Base-by-base conservation (phyloP, 2,113 vertebrate genomes). In the Peucedramus taeniatus region DNA sequence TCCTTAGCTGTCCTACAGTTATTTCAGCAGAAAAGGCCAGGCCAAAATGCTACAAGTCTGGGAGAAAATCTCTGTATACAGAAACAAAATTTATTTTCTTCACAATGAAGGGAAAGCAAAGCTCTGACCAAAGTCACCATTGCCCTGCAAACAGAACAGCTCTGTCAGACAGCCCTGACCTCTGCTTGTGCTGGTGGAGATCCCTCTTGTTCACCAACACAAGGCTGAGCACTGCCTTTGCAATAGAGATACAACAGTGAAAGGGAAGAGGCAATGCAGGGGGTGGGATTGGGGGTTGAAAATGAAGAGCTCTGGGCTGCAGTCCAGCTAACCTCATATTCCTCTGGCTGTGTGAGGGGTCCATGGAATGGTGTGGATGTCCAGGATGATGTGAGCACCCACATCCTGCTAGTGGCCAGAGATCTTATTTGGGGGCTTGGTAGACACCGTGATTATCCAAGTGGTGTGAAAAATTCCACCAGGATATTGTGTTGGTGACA, bases 231-330 rank as follows among this genome's bases (percentile, higher is more conserved):
- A 4, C 9, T 20, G 45, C 37, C 70, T 70, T 78, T 87, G 44
- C 68, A 60, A 37, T 4, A 50, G 56, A 71, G 30, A 28, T 22
- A 37, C 3, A 40, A 12, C 45, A 44, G 19, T 20, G 74, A 75
- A 87, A 75, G 49, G 3, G 2, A 44, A 19, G 22, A 69, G 14
- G 54, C 27, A 72, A 51, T 11, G 2, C 4, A 15, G 5, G 3
- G 31, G 2, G 5, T 40, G n/a, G 24, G 24, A 57, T 15, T 15
- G 13, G 7, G 16, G 3, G 2, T 3, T 7, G 24, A 15, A 61
- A 75, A 49, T n/a, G 6, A n/a, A 61, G 53, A 24, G n/a, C 6
- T 50, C 37, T 68, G n/a, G 18, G 40, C n/a, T 89, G 40, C 18
- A 45, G 26, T 27, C 66, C 47, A 59, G 9, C 24, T 70, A 21